phyloP scores from a whole-genome alignment of 2,797 vertebrate species.

The Telmatherina bonti region DNA sequence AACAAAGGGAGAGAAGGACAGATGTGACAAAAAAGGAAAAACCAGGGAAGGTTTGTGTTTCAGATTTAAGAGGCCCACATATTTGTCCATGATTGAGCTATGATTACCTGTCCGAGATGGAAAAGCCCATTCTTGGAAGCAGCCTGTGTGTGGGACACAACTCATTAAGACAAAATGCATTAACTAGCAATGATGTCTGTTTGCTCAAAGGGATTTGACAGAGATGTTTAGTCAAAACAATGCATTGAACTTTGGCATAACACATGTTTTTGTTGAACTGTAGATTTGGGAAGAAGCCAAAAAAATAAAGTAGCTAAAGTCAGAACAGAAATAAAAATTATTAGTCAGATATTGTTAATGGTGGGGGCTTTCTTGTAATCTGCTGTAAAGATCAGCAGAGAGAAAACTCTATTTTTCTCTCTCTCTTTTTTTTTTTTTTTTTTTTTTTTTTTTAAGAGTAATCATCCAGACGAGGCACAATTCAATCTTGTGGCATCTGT shows the following conservation, averaged over 20 bases:
- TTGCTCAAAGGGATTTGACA: constrained; percentile 37
- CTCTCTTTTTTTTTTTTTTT: too few relatives aligned
- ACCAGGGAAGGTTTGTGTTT: constrained; percentile 51
- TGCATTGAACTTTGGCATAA: not conserved
- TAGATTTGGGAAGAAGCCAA: constrained; percentile 6
- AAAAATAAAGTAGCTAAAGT: not conserved
- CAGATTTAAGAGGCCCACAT: constrained; percentile 50
- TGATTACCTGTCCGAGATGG: constrained; percentile 85
- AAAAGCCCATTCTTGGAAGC: constrained; percentile 86
- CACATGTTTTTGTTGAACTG: constrained; percentile 6
- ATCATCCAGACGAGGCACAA: not conserved
- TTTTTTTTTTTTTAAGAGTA: not conserved
- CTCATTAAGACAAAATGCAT: constrained; percentile 78
- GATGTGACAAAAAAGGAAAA: constrained; percentile 52
- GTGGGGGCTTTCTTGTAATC: not conserved
- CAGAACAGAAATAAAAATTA: constrained; percentile 12
- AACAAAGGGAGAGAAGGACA: constrained; percentile 55
- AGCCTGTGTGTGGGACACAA: constrained; percentile 86
- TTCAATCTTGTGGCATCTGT: not conserved
- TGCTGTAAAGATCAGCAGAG: too few relatives aligned
- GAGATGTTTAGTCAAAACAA: constrained; percentile 27
- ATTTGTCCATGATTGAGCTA: constrained; percentile 53
- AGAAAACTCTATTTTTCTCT: too few relatives aligned
- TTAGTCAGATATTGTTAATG: not conserved
- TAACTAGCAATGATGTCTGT: constrained; percentile 38